Evolutionary conservation across 2,888 invertebrate species (phyloP), one percentile per base, ranked within the genome.

Genomic region (Clunio marinus): DNA sequence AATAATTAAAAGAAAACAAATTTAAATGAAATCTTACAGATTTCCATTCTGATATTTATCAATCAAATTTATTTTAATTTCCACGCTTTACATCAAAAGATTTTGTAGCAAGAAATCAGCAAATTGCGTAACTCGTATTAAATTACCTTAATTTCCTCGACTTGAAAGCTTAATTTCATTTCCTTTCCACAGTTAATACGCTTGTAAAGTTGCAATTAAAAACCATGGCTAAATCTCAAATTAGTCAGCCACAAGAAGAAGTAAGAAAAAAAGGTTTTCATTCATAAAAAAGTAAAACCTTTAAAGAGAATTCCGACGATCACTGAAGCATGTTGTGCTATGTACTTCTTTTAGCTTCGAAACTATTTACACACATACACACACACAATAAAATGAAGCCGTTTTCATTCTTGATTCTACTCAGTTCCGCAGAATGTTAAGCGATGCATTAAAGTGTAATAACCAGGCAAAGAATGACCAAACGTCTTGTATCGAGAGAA

Each of bases 391-490:
- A n/a, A n/a, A n/a, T n/a, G n/a, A n/a, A n/a, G n/a, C n/a, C n/a
- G n/a, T n/a, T n/a, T n/a, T n/a, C n/a, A n/a, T n/a, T 13, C 13
- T 32, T 32, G 35, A 32, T 32, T 41, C n/a, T 15, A 41, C n/a
- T 41, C 41, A 41, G 3, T 32, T 3, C 13, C 41, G n/a, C 41
- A 41, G 41, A 41, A 7, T 13, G 4, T 10, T 15, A 7, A 41
- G 10, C 41, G 41, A 41, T 41, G 41, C 41, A 41, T 41, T 41
- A 41, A 41, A 41, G 41, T 41, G 41, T 41, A 15, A 41, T 41
- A 41, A 41, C 10, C 7, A 41, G 41, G 41, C 4, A 32, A 8
- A 41, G 3, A 10, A 41, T 15, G n/a, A 41, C 13, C 7, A 41
- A 41, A 17, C 62, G 20, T 65, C 41, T 10, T 24, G 15, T 35